Evolutionary conservation across 2,888 invertebrate genomes (phyloP).

Genomic region (Aporophyla lueneburgensis): DNA sequence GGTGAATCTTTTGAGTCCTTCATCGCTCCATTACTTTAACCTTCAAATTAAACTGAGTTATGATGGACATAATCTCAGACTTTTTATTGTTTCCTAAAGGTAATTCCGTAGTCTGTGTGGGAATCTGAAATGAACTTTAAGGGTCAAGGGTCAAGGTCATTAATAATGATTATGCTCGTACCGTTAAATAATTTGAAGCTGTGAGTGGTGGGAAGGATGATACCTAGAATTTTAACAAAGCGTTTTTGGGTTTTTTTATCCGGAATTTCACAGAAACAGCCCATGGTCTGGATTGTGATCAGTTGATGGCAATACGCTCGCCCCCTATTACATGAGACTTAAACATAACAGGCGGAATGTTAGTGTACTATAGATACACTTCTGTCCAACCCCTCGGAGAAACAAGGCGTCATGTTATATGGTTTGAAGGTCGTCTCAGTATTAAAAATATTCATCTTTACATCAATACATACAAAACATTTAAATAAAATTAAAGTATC

Average conservation of each 20-base stretch:
- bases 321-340: too few species aligned
- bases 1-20: background rate
- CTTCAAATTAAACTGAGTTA: constrained; percentile 10
- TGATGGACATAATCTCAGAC: constrained; percentile 6
- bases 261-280: too few species aligned
- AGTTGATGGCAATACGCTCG: too few species aligned
- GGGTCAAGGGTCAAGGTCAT: constrained; percentile 4
- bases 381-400: too few species aligned
- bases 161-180: background rate
- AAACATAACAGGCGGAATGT: too few species aligned
- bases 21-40: constrained; percentile 1
- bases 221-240: background rate
- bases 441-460: background rate
- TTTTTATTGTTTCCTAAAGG: constrained; percentile 17
- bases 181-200: background rate
- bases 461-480: too few species aligned
- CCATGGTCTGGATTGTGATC: too few species aligned
- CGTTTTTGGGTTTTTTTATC: background rate
- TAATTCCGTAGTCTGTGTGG: constrained; percentile 1
- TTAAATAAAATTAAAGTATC: too few species aligned
- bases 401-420: too few species aligned
- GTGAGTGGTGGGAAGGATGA: background rate
- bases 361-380: too few species aligned
- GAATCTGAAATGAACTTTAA: constrained; percentile 1
- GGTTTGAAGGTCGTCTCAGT: background rate